Conservation (phyloP, 1,140 invertebrate genomes). For the Panonychus citri region DNA sequence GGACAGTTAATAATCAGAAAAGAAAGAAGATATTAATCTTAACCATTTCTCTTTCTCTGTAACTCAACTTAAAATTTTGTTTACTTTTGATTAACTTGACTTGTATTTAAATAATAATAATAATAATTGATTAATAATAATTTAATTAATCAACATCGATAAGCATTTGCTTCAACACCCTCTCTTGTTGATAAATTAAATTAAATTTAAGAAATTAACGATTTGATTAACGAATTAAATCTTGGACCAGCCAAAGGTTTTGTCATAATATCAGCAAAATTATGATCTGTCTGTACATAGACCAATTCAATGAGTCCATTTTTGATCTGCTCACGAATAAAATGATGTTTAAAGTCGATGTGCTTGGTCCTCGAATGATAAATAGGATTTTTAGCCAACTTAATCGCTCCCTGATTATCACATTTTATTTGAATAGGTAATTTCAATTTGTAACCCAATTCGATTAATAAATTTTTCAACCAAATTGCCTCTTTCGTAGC, state of each 20-base stretch:
- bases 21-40: too few relatives aligned
- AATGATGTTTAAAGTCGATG: conserved; percentile 18
- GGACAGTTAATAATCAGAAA: too few relatives aligned
- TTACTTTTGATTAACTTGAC: too few relatives aligned
- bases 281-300: neutral
- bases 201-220: too few relatives aligned
- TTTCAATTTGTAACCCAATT: conserved; percentile 1
- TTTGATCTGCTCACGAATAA: conserved; percentile 20
- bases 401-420: conserved; percentile 17
- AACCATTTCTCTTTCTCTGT: too few relatives aligned
- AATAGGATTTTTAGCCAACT: conserved; percentile 12
- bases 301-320: conserved; percentile 15
- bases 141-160: too few relatives aligned
- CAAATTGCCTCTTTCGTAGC: conserved; percentile 19
- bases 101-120: too few relatives aligned
- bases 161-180: too few relatives aligned
- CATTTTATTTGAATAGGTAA: conserved; percentile 2
- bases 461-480: conserved; percentile 9
- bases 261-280: conserved; percentile 12
- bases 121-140: too few relatives aligned
- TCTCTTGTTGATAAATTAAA: too few relatives aligned
- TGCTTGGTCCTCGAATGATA: conserved; percentile 17
- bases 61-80: too few relatives aligned
- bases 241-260: conserved; percentile 5
- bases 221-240: neutral